These are phyloP conservation scores for Condylostylus longicornis DNA, from an alignment of 1,140 invertebrate genomes.

Conservation along the genomic window DNA sequence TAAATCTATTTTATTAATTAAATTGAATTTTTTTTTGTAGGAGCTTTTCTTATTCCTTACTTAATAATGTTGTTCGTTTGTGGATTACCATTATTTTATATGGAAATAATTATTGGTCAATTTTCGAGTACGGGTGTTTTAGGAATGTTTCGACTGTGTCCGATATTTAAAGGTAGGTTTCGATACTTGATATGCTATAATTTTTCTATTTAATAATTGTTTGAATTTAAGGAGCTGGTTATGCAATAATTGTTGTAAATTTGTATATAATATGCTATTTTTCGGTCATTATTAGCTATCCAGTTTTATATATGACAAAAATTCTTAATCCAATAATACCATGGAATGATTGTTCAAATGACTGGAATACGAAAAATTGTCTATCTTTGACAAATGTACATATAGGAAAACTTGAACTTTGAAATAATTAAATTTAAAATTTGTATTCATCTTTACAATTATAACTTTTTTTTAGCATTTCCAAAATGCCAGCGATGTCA, in stretches of 20 bases:
- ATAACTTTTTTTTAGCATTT: background rate
- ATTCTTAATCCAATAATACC: conserved; percentile 55
- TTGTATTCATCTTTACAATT: background rate
- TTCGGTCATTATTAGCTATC: conserved; percentile 84
- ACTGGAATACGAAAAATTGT: conserved; percentile 74
- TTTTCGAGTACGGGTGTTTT: conserved; percentile 69
- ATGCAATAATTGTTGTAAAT: conserved; percentile 71
- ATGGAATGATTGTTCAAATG: conserved; percentile 73
- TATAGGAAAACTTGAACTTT: background rate
- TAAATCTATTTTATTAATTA: too few species aligned
- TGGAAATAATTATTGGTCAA: conserved; percentile 77
- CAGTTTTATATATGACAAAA: conserved; percentile 68
- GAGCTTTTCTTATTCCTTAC: conserved; percentile 63
- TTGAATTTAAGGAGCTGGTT: conserved; percentile 79
- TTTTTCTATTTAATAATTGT: too few species aligned
- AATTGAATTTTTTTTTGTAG: too few species aligned
- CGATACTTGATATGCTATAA: too few species aligned
- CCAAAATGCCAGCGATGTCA: conserved; percentile 1
- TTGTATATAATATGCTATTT: conserved; percentile 85
- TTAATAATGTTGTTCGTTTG: conserved; percentile 58
- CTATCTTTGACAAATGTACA: conserved; percentile 18
- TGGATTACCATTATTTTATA: conserved; percentile 76
- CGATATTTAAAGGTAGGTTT: conserved; percentile 73
- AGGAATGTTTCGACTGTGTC: conserved; percentile 54
- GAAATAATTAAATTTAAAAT: background rate